phyloP scores from a whole-genome alignment of 1,140 invertebrate species.

The Melanaphis sacchari region DNA sequence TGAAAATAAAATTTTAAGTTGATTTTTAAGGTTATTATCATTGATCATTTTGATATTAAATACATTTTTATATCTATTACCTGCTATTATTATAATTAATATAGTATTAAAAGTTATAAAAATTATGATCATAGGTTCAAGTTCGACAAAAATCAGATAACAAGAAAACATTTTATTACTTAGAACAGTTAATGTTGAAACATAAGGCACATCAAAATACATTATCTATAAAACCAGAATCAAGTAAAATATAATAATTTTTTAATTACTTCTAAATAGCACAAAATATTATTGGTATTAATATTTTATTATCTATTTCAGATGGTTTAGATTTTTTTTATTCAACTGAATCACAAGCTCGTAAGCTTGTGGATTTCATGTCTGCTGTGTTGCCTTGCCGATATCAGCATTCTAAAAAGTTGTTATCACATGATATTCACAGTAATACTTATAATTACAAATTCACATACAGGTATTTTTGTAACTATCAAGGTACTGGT shows the following conservation, averaged over 20 bases:
- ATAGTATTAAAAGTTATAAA: neutral
- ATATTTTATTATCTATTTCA: conserved; percentile 65
- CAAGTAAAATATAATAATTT: conserved; percentile 70
- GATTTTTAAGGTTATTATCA: neutral
- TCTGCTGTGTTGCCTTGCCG: conserved; percentile 84
- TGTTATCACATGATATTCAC: conserved; percentile 97
- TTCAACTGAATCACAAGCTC: conserved; percentile 84
- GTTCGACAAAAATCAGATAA: conserved; percentile 87
- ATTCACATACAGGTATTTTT: conserved; percentile 75
- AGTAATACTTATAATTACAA: conserved; percentile 98
- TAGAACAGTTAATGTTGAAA: conserved; percentile 97
- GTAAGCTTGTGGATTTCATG: conserved; percentile 96
- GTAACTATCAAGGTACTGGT: neutral
- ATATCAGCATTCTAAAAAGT: conserved; percentile 89
- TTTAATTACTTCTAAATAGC: conserved; percentile 26
- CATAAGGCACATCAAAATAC: conserved; percentile 92
- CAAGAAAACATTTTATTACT: conserved; percentile 97
- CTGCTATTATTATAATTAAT: neutral
- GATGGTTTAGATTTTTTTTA: conserved; percentile 98
- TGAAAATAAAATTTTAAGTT: neutral
- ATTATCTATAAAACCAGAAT: conserved; percentile 90
- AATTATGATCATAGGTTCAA: conserved; percentile 71
- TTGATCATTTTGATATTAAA: neutral
- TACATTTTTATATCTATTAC: neutral
- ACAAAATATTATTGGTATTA: conserved; percentile 19